A percentile compares a stretch with the other conserved stretches of the same genome.
Evolutionary conservation across 2,888 invertebrate genomes (phyloP).

Genomic region (Patella caerulea): DNA sequence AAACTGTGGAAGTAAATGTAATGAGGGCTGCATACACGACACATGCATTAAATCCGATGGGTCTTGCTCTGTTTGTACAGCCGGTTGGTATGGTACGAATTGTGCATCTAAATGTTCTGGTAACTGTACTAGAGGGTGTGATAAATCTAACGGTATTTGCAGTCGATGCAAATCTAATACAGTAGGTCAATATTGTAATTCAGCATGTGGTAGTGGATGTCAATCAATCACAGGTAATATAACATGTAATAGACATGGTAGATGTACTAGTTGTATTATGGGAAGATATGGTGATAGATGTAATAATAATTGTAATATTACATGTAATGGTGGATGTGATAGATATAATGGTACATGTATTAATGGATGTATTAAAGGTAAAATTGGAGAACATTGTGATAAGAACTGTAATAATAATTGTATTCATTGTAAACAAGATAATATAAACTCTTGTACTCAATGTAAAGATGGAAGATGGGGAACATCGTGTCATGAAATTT

Average conservation of each 20-base stretch:
- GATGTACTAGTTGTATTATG: background rate
- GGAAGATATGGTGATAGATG: constrained; percentile 39
- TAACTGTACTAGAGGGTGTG: too few species aligned
- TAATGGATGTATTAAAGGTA: constrained; percentile 5
- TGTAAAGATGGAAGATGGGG: too few species aligned
- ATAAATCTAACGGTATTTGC: too few species aligned
- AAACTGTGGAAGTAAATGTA: too few species aligned
- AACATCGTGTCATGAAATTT: too few species aligned
- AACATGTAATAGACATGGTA: background rate
- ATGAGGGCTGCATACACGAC: too few species aligned
- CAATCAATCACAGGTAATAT: background rate
- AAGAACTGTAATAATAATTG: too few species aligned
- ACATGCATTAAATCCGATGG: too few species aligned
- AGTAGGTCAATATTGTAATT: background rate
- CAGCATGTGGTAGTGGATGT: background rate
- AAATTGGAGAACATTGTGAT: constrained; percentile 42
- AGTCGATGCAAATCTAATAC: too few species aligned
- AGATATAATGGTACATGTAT: constrained; percentile 28
- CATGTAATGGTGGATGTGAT: constrained; percentile 40
- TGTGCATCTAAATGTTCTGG: too few species aligned
- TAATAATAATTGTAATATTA: constrained; percentile 35
- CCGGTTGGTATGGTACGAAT: too few species aligned
- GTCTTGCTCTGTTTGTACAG: too few species aligned
- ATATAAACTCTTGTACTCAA: background rate
- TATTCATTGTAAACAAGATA: background rate